Conservation (phyloP, 2,888 invertebrate species). For the Phytoseiulus persimilis region DNA sequence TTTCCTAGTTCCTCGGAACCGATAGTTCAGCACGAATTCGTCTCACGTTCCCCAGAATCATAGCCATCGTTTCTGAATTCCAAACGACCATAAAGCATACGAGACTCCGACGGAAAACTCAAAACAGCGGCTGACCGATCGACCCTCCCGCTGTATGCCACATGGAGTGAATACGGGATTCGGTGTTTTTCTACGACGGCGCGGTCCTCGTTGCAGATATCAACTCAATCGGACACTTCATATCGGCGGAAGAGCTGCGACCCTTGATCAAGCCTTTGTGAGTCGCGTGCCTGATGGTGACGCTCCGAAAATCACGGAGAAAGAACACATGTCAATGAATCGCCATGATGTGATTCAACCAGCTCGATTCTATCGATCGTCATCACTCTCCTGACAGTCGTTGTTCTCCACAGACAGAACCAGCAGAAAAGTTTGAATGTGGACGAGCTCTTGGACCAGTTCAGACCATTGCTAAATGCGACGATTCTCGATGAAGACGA, state of each 20-base stretch:
- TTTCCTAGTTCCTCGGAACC: not conserved
- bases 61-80: not conserved
- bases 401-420: not conserved
- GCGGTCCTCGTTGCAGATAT: not conserved
- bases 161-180: not conserved
- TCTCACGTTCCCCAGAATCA: not conserved
- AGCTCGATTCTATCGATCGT: not conserved
- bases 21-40: not conserved
- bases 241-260: constrained; percentile 25
- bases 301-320: too few relatives aligned
- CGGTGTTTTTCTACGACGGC: not conserved
- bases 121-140: not conserved
- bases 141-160: not conserved
- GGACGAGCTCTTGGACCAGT: constrained; percentile 6
- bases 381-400: not conserved
- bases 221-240: constrained; percentile 34
- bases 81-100: not conserved
- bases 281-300: too few relatives aligned
- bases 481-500: constrained; percentile 17
- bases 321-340: too few relatives aligned
- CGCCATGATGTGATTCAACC: too few relatives aligned
- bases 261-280: constrained; percentile 26
- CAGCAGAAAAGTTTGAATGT: constrained; percentile 16
- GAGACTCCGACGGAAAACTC: not conserved
- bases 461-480: not conserved